A percentile compares a stretch with the other conserved stretches of the same genome.
Conservation (phyloP, 2,113 vertebrate genomes). For the Naja naja region DNA sequence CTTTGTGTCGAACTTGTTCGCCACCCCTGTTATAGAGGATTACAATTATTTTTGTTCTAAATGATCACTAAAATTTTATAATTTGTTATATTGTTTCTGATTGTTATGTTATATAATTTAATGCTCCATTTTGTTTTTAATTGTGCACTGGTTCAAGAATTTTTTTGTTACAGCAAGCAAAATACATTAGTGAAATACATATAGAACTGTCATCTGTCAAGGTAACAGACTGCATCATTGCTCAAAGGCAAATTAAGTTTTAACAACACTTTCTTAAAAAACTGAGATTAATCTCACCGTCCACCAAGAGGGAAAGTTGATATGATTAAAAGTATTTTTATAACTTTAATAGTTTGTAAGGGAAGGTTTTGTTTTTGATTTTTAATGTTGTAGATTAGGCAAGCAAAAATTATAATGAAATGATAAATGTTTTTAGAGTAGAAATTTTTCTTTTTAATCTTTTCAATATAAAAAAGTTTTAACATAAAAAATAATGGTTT, state of each 20-base stretch:
- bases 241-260: background rate
- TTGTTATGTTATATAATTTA: background rate
- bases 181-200: background rate
- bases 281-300: background rate
- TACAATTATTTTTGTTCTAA: background rate
- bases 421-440: background rate
- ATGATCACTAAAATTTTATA: background rate
- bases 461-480: background rate
- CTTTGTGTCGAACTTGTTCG: too few species aligned
- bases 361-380: background rate
- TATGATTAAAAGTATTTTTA: background rate
- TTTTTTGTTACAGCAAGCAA: background rate
- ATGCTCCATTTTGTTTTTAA: background rate
- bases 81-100: background rate
- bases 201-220: background rate
- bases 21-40: too few species aligned
- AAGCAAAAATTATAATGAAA: background rate
- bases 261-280: background rate
- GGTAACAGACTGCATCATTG: background rate
- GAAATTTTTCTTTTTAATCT: too few species aligned
- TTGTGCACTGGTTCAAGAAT: background rate
- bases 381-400: background rate
- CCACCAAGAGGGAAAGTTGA: too few species aligned
- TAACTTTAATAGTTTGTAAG: background rate
- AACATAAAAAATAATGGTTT: background rate